phyloP scores from a whole-genome alignment of 64 coral and sea anemone species.

The Montipora efflorescens region DNA sequence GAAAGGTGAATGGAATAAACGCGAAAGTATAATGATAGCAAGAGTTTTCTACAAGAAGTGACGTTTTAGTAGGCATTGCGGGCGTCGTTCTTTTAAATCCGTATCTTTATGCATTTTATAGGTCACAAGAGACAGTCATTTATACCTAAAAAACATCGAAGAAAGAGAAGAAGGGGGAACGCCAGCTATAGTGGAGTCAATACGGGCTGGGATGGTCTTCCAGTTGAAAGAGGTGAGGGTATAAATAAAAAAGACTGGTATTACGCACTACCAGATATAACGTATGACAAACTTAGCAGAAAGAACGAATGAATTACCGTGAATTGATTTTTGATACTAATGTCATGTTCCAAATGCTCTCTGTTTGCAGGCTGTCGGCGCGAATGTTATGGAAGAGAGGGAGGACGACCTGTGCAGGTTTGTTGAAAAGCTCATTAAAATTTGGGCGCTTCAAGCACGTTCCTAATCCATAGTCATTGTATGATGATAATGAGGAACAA shows the following conservation, averaged over 20 bases:
- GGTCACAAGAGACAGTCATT: conserved; percentile 94
- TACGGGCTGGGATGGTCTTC: conserved; percentile 96
- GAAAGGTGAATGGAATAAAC: too few relatives aligned
- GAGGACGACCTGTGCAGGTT: conserved; percentile 91
- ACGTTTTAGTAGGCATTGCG: too few relatives aligned
- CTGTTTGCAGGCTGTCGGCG: conserved; percentile 71
- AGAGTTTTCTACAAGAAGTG: too few relatives aligned
- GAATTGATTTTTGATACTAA: not conserved
- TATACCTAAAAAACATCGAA: conserved; percentile 96
- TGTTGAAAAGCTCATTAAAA: not conserved
- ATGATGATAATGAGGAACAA: too few relatives aligned
- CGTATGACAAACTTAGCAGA: too few relatives aligned
- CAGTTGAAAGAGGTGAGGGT: conserved; percentile 92
- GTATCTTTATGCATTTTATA: not conserved
- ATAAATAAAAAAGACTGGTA: too few relatives aligned
- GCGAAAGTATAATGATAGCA: too few relatives aligned
- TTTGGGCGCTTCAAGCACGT: not conserved
- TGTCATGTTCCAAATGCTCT: not conserved
- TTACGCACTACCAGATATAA: too few relatives aligned
- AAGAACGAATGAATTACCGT: too few relatives aligned
- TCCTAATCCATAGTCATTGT: not conserved
- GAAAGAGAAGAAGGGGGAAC: conserved; percentile 97
- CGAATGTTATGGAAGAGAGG: conserved; percentile 79
- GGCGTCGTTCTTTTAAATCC: too few relatives aligned
- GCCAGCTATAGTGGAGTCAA: conserved; percentile 96